Percentiles rank a stretch among this genome's conserved stretches.
Conservation (phyloP, 2,888 invertebrate species). For the Agriopis leucophaearia region DNA sequence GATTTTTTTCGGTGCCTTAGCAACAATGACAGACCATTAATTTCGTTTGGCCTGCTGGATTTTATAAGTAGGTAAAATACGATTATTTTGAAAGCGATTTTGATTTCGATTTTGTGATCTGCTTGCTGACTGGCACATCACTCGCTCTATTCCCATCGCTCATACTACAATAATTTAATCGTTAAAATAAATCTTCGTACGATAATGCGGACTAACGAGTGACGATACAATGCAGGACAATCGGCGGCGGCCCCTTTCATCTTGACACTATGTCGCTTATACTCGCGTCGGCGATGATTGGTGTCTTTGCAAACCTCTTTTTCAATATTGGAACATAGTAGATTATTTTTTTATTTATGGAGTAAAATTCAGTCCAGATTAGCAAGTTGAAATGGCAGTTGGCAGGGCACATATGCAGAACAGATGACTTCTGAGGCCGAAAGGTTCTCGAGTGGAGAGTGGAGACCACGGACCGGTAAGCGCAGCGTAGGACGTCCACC, state of each 20-base stretch:
- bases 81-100: background rate
- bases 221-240: conserved; percentile 85
- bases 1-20: too few relatives aligned
- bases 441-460: too few relatives aligned
- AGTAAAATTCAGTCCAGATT: too few relatives aligned
- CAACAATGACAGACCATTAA: too few relatives aligned
- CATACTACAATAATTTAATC: conserved; percentile 68
- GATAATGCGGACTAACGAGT: conserved; percentile 84
- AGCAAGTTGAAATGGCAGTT: too few relatives aligned
- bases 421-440: too few relatives aligned
- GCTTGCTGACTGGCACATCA: conserved; percentile 11
- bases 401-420: too few relatives aligned
- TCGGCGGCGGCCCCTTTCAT: conserved; percentile 83
- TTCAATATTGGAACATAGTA: conserved; percentile 15
- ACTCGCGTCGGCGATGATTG: conserved; percentile 61
- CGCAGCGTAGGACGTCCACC: too few relatives aligned
- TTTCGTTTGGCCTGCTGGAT: background rate
- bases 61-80: too few relatives aligned
- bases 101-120: too few relatives aligned
- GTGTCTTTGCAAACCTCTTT: conserved; percentile 35
- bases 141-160: conserved; percentile 38
- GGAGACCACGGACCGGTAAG: too few relatives aligned
- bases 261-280: conserved; percentile 82
- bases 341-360: too few relatives aligned
- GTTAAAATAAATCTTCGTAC: conserved; percentile 85